Conservation (phyloP, 2,113 vertebrate genomes). For the Gavia stellata region DNA sequence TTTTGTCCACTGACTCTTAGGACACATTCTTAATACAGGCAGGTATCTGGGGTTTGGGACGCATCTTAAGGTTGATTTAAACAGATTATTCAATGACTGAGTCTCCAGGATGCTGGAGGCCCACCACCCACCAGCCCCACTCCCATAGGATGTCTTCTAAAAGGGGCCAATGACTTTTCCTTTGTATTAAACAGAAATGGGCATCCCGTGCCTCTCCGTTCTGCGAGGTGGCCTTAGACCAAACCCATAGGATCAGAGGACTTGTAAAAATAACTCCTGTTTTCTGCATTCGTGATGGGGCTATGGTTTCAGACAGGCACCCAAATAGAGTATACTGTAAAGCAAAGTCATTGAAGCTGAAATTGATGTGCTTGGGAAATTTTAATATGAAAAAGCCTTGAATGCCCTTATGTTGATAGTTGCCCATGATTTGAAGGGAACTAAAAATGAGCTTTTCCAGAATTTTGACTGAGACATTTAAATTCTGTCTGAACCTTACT, state of each 20-base stretch:
- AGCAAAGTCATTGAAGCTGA: not conserved
- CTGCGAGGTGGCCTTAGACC: not conserved
- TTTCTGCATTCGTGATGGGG: not conserved
- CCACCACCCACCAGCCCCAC: accelerated
- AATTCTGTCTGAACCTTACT: not conserved
- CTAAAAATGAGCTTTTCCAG: not conserved
- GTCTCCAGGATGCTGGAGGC: not conserved
- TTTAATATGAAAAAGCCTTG: not conserved
- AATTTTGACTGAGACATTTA: not conserved
- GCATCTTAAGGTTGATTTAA: not conserved
- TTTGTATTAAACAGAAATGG: not conserved
- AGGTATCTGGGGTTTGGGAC: not conserved
- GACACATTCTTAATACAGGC: not conserved
- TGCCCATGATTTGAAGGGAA: not conserved
- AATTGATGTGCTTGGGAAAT: not conserved
- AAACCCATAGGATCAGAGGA: not conserved
- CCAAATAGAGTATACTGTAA: not conserved
- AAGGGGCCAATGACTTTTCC: not conserved
- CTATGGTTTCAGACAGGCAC: accelerated
- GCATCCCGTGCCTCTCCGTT: not conserved
- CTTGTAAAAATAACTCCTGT: not conserved
- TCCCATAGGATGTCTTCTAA: not conserved
- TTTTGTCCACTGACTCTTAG: not conserved
- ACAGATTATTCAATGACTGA: not conserved
- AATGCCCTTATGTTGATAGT: not conserved